Evolutionary conservation across 2,113 vertebrate species (phyloP), one percentile per base, ranked within the genome.

Genomic region (Nymphicus hollandicus): DNA sequence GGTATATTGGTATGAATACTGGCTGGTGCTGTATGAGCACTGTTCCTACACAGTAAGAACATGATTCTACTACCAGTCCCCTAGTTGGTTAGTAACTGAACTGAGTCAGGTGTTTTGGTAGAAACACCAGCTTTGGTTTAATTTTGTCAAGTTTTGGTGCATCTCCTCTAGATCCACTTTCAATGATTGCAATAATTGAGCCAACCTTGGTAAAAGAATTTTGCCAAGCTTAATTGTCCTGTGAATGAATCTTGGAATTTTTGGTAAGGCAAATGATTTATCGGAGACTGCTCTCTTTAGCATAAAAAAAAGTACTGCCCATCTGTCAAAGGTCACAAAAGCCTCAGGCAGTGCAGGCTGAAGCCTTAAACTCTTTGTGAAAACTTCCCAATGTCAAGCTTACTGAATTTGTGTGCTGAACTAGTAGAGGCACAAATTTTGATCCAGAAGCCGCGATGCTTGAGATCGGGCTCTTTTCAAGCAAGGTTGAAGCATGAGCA

Each of bases 381-480:
- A 81, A 69, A 47, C 7, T 37, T 56, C 11, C 8, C 20, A 35
- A 20, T 10, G 6, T 19, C 27, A 79, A 7, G 5, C 27, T 47
- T 50, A 22, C 19, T 43, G 50, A 11, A 74, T 88, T 86, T 79
- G 3, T 53, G 20, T 3, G 3, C 22, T 58, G 31, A 80, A 58
- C 31, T 64, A 25, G 5, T 41, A 68, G 9, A 81, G 44, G 19
- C 39, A 47, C 2, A 5, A n/a, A 37, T 58, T 77, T 55, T 44
- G 14, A 24, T 63, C 2, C 9, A 53, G 31, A 77, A 77, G 15
- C 64, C 10, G 1, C 2, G 2, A 15, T 0, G 1, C 13, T 69
- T 71, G 19, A 25, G 13, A 33, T 53, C 24, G n/a, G 6, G n/a
- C 18, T 88, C 25, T 76, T 52, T 41, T 35, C 25, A 49, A 80